phyloP scores from a whole-genome alignment of 1,140 invertebrate genomes.

The Hypothenemus hampei region DNA sequence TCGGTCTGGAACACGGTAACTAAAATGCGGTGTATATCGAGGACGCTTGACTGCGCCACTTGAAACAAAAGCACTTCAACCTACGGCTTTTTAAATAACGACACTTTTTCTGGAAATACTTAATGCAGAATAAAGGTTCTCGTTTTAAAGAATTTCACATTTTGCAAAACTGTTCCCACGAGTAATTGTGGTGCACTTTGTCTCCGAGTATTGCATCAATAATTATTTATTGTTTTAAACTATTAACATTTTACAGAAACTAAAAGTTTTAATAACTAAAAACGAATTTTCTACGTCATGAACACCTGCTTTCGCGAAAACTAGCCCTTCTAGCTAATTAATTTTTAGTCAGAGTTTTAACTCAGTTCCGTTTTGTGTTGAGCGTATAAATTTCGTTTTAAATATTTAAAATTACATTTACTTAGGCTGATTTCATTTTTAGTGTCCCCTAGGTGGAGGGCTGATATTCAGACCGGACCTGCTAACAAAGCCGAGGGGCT shows the following conservation, averaged over 20 bases:
- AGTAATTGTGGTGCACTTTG: too few relatives aligned
- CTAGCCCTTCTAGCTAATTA: slow-evolving; percentile 1
- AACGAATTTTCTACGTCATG: neutral
- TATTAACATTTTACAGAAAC: too few relatives aligned
- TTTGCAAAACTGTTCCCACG: too few relatives aligned
- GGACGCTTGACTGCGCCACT: slow-evolving; percentile 13
- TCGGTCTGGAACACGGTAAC: neutral
- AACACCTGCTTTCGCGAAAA: neutral
- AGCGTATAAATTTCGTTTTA: slow-evolving; percentile 3
- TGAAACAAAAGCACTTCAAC: slow-evolving; percentile 6
- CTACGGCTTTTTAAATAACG: slow-evolving; percentile 1
- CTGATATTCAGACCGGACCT: neutral
- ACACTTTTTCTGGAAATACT: slow-evolving; percentile 7
- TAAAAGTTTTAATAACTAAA: too few relatives aligned
- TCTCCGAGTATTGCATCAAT: too few relatives aligned
- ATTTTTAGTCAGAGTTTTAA: neutral
- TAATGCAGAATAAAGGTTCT: too few relatives aligned
- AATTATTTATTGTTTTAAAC: too few relatives aligned
- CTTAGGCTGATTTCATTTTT: neutral
- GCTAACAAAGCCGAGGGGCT: slow-evolving; percentile 7
- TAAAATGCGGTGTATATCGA: slow-evolving; percentile 18
- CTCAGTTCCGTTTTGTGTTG: neutral
- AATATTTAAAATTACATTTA: neutral
- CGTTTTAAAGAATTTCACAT: too few relatives aligned
- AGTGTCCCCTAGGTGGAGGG: slow-evolving; percentile 1